Conservation (phyloP, 2,888 invertebrate species). For the Linyphia triangularis region DNA sequence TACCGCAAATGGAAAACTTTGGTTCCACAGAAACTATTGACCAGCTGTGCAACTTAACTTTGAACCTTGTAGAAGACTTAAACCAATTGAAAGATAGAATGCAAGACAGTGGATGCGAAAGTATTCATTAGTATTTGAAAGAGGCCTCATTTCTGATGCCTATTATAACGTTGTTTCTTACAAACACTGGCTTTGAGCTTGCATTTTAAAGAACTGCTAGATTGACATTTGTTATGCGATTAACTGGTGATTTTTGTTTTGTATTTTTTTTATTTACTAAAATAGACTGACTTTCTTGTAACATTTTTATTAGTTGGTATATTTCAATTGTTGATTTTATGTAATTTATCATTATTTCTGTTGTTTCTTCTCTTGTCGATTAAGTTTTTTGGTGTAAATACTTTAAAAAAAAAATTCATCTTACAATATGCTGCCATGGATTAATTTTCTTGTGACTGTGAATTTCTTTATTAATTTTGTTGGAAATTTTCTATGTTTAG, state of each 20-base stretch:
- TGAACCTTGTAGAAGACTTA: conserved; percentile 69
- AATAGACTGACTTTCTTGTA: not conserved
- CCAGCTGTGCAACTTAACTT: conserved; percentile 64
- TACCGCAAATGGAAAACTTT: conserved; percentile 26
- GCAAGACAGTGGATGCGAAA: conserved; percentile 73
- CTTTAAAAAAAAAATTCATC: too few relatives aligned
- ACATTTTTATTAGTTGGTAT: too few relatives aligned
- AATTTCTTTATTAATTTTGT: too few relatives aligned
- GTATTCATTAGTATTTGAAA: conserved; percentile 60
- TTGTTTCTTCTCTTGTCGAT: too few relatives aligned
- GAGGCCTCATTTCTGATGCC: not conserved
- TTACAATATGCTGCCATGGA: too few relatives aligned
- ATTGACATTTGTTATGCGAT: not conserved
- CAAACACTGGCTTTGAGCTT: not conserved
- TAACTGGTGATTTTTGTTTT: not conserved
- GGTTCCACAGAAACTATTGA: conserved; percentile 73
- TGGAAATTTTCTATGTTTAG: too few relatives aligned
- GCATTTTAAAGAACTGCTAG: not conserved
- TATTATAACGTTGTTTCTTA: not conserved
- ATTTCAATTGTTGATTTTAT: too few relatives aligned
- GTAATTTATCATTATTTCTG: too few relatives aligned
- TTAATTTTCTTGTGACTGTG: too few relatives aligned
- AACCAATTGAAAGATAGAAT: conserved; percentile 67
- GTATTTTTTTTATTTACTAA: not conserved
- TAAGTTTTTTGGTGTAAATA: too few relatives aligned